Conservation (phyloP, 2,113 vertebrate species). For the Vulpes lagopus region DNA sequence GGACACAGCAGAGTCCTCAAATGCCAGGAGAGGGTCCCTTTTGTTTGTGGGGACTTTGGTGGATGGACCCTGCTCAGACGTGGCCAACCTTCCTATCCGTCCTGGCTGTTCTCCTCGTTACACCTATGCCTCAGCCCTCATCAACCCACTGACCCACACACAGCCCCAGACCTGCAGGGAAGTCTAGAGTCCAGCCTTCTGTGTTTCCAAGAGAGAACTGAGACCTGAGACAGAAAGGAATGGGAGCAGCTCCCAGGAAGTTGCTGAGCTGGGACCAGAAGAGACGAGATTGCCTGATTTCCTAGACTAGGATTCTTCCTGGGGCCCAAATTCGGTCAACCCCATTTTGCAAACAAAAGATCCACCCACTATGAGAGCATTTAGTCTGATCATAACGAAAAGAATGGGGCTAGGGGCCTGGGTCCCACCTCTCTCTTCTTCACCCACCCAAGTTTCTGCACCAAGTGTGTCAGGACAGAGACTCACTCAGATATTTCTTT, state of each 20-base stretch:
- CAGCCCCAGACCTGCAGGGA: neutral
- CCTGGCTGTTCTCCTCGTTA: neutral
- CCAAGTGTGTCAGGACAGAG: neutral
- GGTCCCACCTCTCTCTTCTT: neutral
- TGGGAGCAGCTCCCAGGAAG: neutral
- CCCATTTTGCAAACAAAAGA: neutral
- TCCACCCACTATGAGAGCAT: neutral
- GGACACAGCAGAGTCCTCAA: fast-evolving
- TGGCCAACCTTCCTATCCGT: neutral
- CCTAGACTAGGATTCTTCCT: neutral
- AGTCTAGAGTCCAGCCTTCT: neutral
- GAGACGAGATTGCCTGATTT: neutral
- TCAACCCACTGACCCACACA: neutral
- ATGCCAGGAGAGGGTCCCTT: fast-evolving
- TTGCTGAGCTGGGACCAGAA: neutral
- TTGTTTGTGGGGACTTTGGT: neutral
- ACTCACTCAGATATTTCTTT: neutral
- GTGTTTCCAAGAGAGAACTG: neutral
- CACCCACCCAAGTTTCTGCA: neutral
- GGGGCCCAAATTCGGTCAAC: neutral
- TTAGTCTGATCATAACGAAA: neutral
- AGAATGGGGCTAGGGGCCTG: neutral
- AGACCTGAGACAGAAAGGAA: neutral
- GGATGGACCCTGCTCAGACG: neutral
- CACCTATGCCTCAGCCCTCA: neutral